Evolutionary conservation across 2,888 invertebrate genomes (phyloP).

Genomic region (Standfussiana lucernea): DNA sequence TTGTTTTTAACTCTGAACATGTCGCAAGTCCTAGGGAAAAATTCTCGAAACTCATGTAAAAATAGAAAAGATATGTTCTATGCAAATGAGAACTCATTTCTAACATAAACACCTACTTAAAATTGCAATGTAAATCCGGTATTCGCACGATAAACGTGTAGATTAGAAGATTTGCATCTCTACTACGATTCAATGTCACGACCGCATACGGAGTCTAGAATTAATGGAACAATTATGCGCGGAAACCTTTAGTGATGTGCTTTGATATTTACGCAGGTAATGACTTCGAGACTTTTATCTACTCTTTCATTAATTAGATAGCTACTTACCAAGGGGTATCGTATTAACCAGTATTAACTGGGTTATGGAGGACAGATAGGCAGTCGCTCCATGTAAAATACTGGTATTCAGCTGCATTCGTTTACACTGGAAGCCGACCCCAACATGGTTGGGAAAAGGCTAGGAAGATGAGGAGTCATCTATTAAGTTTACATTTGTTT

Average conservation of each 20-base stretch:
- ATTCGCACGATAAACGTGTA: constrained; percentile 58
- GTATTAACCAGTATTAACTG: no score
- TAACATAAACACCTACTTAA: constrained; percentile 16
- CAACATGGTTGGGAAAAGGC: no score
- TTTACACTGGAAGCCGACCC: no score
- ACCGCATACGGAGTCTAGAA: constrained; percentile 12
- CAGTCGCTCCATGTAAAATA: no score
- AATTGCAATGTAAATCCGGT: constrained; percentile 52
- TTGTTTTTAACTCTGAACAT: constrained; percentile 8
- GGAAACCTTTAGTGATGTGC: constrained; percentile 46
- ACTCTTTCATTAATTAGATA: no score
- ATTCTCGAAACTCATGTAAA: constrained; percentile 5
- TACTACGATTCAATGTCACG: constrained; percentile 61
- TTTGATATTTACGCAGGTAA: neutral
- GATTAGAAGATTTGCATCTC: constrained; percentile 23
- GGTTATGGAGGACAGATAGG: no score
- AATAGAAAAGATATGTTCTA: constrained; percentile 42
- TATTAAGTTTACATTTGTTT: no score
- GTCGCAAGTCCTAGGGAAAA: neutral
- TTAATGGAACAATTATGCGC: constrained; percentile 15
- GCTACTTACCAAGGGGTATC: no score
- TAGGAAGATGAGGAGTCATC: no score
- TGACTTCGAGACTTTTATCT: no score
- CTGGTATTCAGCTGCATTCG: no score
- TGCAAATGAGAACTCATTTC: constrained; percentile 57